These are phyloP conservation scores for Rhodophaea formosa DNA, from an alignment of 2,888 invertebrate genomes.

Conservation along the genomic window DNA sequence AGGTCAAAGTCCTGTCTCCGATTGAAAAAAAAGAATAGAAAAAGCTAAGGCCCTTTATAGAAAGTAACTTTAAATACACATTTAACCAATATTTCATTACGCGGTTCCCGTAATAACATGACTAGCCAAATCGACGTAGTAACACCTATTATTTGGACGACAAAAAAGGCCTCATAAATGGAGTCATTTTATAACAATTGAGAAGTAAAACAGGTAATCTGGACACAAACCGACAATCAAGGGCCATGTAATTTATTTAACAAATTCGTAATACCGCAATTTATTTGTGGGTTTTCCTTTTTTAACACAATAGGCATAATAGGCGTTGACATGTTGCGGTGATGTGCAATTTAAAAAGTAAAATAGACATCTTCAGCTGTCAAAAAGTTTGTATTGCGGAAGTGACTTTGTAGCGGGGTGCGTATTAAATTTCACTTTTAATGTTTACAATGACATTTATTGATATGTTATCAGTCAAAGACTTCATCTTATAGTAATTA, in stretches of 20 bases:
- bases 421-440: constrained; percentile 62
- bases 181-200: constrained; percentile 74
- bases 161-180: constrained; percentile 63
- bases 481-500: constrained; percentile 72
- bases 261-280: constrained; percentile 73
- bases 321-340: constrained; percentile 76
- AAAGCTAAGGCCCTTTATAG: constrained; percentile 31
- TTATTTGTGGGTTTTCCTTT: constrained; percentile 62
- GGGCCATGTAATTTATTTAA: constrained; percentile 69
- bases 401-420: constrained; percentile 58
- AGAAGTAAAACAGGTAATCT: constrained; percentile 72
- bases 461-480: constrained; percentile 73
- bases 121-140: constrained; percentile 56
- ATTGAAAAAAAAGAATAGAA: constrained; percentile 25
- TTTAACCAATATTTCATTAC: constrained; percentile 65
- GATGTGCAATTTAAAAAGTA: constrained; percentile 60
- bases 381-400: constrained; percentile 45
- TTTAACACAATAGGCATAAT: constrained; percentile 59
- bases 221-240: constrained; percentile 71
- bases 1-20: constrained; percentile 31
- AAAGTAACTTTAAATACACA: constrained; percentile 47
- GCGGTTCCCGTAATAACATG: constrained; percentile 61
- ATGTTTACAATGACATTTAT: constrained; percentile 43
- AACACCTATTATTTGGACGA: constrained; percentile 70
- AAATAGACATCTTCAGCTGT: constrained; percentile 55